phyloP scores from a whole-genome alignment of 2,888 invertebrate genomes.

The Adelphocoris suturalis region DNA sequence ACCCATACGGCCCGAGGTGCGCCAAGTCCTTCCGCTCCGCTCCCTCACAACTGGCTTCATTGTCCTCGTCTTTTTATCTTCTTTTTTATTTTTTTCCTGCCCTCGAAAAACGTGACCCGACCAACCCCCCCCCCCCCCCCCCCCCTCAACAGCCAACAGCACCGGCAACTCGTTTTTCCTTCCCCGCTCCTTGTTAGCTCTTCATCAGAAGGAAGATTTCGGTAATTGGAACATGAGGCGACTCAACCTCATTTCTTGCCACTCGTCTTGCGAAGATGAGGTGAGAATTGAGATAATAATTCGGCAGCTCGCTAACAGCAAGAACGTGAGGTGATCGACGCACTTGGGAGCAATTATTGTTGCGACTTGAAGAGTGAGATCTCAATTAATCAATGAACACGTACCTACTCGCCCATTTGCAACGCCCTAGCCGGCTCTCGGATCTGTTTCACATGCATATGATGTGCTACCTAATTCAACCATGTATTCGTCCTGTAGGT shows the following conservation, averaged over 20 bases:
- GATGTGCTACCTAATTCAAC: too few species aligned
- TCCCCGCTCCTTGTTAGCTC: constrained; percentile 39
- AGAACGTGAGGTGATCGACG: background rate
- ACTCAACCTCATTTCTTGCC: constrained; percentile 33
- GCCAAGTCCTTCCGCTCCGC: background rate
- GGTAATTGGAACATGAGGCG: constrained; percentile 54
- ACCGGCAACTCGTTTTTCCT: constrained; percentile 1
- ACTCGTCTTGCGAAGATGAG: constrained; percentile 43
- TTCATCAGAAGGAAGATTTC: constrained; percentile 41
- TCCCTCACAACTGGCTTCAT: background rate
- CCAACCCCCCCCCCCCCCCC: background rate
- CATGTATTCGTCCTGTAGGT: too few species aligned
- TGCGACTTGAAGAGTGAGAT: background rate
- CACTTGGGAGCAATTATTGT: background rate
- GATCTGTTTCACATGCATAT: too few species aligned
- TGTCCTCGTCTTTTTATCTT: constrained; percentile 33
- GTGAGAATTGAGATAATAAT: background rate
- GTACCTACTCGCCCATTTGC: too few species aligned
- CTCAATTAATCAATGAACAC: too few species aligned
- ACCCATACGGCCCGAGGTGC: background rate
- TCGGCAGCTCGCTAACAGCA: background rate
- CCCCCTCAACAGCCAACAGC: too few species aligned
- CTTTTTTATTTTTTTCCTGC: constrained; percentile 20
- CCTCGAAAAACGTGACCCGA: constrained; percentile 45
- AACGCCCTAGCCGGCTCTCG: too few species aligned